Evolutionary conservation across 2,797 vertebrate genomes (phyloP), one percentile per base, ranked within the genome.

Genomic region (Acipenser transmontanus): DNA sequence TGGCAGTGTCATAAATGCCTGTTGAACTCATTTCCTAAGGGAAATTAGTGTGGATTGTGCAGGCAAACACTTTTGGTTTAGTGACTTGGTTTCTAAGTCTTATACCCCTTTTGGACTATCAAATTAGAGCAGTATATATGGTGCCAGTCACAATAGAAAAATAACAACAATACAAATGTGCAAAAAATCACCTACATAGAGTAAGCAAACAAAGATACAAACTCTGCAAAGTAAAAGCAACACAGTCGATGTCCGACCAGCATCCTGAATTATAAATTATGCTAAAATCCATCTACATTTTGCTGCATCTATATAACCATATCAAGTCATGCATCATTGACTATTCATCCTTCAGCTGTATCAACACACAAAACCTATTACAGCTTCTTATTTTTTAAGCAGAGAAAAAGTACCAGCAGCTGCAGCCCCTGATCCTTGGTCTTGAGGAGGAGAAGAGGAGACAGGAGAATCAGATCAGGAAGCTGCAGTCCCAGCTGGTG

Each of bases 371-470:
- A 51, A n/a, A 64, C 12, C 12, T 10, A 9, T 11, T 47, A 59
- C 11, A 10, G 1, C 10, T 12, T 47, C 20, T 6, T 48, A 7
- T 12, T 10, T 17, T n/a, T 12, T 6, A 71, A 89, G 85, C 84
- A 11, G 86, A 89, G 72, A 73, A 82, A 68, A 84, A 76, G 72
- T 88, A 82, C 72, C 82, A 88, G 74, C 89, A 86, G 82, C 76
- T 94, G 60, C 81, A 87, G 70, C 78, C 81, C 20, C 64, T 84
- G 63, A 82, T 88, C 64, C 91, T 88, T 74, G 74, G 81, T 0
- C 81, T 87, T 74, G 91, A 95, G 77, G 85, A 82, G 8, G 89
- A 94, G 61, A 89, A 78, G 60, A 73, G 68, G 62, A 91, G 80
- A 77, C 89, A 91, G 71, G 81, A 65, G 71, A 69, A 72, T 66